Base-by-base conservation (phyloP, 2,888 invertebrate genomes). In the Leptura quadrifasciata region DNA sequence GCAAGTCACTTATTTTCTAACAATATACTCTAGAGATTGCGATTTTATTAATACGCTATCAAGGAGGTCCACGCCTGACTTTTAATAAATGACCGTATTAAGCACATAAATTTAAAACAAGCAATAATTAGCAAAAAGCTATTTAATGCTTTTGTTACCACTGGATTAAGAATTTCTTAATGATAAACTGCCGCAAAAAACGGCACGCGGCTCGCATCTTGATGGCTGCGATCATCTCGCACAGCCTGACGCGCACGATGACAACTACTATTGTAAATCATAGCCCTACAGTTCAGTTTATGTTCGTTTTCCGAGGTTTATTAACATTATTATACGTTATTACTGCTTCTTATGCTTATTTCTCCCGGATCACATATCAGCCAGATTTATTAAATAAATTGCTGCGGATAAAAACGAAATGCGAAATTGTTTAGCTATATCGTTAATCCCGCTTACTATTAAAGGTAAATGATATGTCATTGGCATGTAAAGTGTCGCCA, bases 131-230 rank as follows among this genome's bases (percentile, higher is more conserved):
- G n/a, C 15, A 47, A 47, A 15, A 47, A 47, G n/a, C 47, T 47
- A 47, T 47, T 47, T 47, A 47, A n/a, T 47, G 47, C 47, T 47
- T 47, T 47, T 47, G 47, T 47, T 47, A 47, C 47, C 47, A 47
- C 47, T 47, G 47, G 47, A 47, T 47, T 47, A 47, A 47, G 47
- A 47, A 47, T 47, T 47, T 47, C 47, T 47, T 47, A 47, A 47
- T 47, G 47, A 47, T 47, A 47, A 47, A 47, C 47, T 47, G 5
- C 47, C n/a, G 5, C 47, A 47, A 47, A 47, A 47, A 47, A 47
- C 47, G 47, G 47, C 47, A 47, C 47, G 47, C 47, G 47, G 47
- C 47, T 47, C n/a, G 47, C 47, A 47, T 47, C 47, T 47, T 47
- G 47, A 47, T 47, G 47, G 47, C n/a, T 47, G 47, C 47, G 47